Evolutionary conservation across 2,888 invertebrate species (phyloP), one percentile per base, ranked within the genome.

Genomic region (Ennomos erosarius): DNA sequence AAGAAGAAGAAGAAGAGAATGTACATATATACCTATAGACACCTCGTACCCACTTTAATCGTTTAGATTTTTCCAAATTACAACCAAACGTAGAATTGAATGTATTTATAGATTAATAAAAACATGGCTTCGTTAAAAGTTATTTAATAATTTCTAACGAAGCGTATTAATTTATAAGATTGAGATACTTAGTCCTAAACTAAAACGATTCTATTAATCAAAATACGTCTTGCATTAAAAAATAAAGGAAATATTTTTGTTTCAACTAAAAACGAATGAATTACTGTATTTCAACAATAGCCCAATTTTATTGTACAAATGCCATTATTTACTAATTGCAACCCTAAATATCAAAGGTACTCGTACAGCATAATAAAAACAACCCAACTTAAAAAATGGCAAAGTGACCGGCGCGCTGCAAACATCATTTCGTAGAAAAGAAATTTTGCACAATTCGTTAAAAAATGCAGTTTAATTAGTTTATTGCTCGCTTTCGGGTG

Each of bases 391-490:
- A 74, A 62, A 73, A 67, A 47, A 64, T 12, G 68, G 70, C 75
- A 79, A 73, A 56, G 43, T 49, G 13, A 42, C 39, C 47, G 66
- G 66, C 13, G 53, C 59, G 58, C 42, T 55, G 42, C 50, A 70
- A 68, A 76, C 74, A 66, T 69, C 45, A 62, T 68, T 88, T 85
- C 84, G 69, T 70, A 78, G 88, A 87, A 87, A 87, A 87, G 86
- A 88, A 88, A 87, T 88, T 82, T 87, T 86, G 88, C 85, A 75
- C 83, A 87, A 85, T 70, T 52, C 47, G 44, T 69, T 66, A 71
- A 71, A 76, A 72, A 63, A 55, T 44, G 39, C 13, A 48, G 37
- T 62, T 66, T 76, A 70, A 76, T 79, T 75, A 74, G 74, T 84
- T 82, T 80, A 80, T 80, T 74, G 63, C 61, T 54, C 43, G 62